Evolutionary conservation across 2,113 vertebrate genomes (phyloP), one percentile per base, ranked within the genome.

Genomic region (Tringa solitaria): DNA sequence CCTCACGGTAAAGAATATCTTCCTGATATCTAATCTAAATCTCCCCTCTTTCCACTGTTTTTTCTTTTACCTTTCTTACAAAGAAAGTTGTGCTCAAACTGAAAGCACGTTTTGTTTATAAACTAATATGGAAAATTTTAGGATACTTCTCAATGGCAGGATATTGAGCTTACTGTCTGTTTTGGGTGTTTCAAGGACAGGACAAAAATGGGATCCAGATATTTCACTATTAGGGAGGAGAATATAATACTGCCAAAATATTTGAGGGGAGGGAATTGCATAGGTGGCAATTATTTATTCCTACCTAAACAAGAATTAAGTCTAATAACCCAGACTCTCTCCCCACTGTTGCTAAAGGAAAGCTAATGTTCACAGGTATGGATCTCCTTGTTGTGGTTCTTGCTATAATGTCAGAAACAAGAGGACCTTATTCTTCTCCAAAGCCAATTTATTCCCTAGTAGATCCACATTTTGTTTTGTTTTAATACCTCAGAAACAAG

Each of bases 91-190:
- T 37, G 9, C 9, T 46, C 27, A 68, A 27, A 19, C 26, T 30
- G 48, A 46, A 41, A 46, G 7, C 8, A 2, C 16, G 4, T 11
- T 72, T 37, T 5, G 2, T 51, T 82, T 21, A 18, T 15, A 41
- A 86, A 30, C 4, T 37, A 8, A 12, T 2, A 33, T 14, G 11
- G 67, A 43, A 14, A 20, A 37, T 27, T 35, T 51, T 4, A 14
- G 10, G n/a, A 17, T 33, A 21, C 78, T 45, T 39, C 2, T 0
- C 14, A 17, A 4, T 1, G 11, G 3, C 28, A 64, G 27, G 9
- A 8, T 10, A 51, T 24, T 4, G 7, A 65, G 23, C 18, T 74
- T 21, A 3, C 2, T 0, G 0, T 32, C 5, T 9, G 8, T 37
- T 84, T 37, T 12, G 3, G 33, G 37, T 18, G 28, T 15, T 68